A percentile compares a stretch with the other conserved stretches of the same genome.
Evolutionary conservation across 2,797 vertebrate species (phyloP).

Genomic region (Gymnoscopelus microlampas): DNA sequence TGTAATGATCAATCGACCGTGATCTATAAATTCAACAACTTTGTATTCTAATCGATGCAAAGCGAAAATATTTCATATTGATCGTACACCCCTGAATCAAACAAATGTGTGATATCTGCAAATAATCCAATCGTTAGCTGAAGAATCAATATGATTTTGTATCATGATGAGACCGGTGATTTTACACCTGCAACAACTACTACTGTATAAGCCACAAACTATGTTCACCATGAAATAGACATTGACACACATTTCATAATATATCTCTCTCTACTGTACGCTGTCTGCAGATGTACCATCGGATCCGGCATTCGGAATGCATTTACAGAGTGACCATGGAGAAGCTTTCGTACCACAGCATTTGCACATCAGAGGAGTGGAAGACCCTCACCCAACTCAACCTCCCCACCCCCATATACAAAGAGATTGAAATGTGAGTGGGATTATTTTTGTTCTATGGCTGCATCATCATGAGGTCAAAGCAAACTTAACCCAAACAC

Average conservation of each 20-base stretch:
- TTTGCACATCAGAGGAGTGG: conserved; percentile 97
- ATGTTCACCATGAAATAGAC: conserved; percentile 3
- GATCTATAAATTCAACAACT: no score
- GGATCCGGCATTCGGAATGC: conserved; percentile 98
- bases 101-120: no score
- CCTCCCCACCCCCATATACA: conserved; percentile 90
- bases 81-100: no score
- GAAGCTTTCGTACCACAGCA: conserved; percentile 97
- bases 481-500: no score
- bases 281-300: conserved; percentile 94
- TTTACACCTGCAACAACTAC: conserved; percentile 57
- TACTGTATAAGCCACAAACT: conserved; percentile 18
- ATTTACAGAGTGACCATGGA: conserved; percentile 99
- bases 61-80: no score
- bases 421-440: conserved; percentile 93
- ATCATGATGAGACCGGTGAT: no score
- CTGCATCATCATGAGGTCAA: no score
- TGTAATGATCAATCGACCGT: no score
- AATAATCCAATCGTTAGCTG: no score
- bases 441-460: conserved; percentile 12
- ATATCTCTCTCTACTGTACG: conserved; percentile 26
- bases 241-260: background rate
- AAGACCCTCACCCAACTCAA: conserved; percentile 91
- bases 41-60: no score
- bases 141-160: no score